A percentile compares a stretch with the other conserved stretches of the same genome.
phyloP scores from a whole-genome alignment of 2,113 vertebrate genomes.

The Chionomys nivalis region DNA sequence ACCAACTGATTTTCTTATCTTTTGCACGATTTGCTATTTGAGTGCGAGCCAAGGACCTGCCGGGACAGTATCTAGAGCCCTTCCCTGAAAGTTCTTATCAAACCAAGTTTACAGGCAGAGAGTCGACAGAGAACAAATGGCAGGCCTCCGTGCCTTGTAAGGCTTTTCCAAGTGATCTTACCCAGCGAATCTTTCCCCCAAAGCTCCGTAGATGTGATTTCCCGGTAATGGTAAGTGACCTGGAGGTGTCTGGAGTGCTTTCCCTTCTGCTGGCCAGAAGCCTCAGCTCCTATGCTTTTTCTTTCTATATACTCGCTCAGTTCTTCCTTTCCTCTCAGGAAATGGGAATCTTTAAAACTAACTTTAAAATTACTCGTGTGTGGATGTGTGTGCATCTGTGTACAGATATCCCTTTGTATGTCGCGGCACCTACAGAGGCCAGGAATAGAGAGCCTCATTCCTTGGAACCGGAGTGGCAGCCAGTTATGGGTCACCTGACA shows the following conservation, averaged over 20 bases:
- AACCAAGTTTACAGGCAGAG: slow-evolving; percentile 28
- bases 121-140: slow-evolving; percentile 11
- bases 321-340: background rate
- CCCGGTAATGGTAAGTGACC: background rate
- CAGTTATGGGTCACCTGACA: too few relatives aligned
- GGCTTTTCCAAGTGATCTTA: background rate
- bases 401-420: background rate
- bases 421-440: background rate
- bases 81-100: slow-evolving; percentile 11
- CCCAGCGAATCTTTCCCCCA: slow-evolving; percentile 24
- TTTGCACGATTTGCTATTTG: slow-evolving; percentile 64
- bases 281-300: background rate
- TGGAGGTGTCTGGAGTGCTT: background rate
- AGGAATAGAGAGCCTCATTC: background rate
- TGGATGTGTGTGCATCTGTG: background rate
- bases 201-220: background rate
- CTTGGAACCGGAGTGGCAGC: background rate
- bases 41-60: background rate
- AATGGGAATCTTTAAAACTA: background rate
- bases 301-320: background rate
- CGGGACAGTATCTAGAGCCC: slow-evolving; percentile 47
- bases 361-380: background rate
- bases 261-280: background rate
- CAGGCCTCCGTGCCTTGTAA: background rate
- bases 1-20: slow-evolving; percentile 75